A percentile compares a stretch with the other conserved stretches of the same genome.
Evolutionary conservation across 2,113 vertebrate species (phyloP).

Genomic region (Hymenochirus boettgeri): DNA sequence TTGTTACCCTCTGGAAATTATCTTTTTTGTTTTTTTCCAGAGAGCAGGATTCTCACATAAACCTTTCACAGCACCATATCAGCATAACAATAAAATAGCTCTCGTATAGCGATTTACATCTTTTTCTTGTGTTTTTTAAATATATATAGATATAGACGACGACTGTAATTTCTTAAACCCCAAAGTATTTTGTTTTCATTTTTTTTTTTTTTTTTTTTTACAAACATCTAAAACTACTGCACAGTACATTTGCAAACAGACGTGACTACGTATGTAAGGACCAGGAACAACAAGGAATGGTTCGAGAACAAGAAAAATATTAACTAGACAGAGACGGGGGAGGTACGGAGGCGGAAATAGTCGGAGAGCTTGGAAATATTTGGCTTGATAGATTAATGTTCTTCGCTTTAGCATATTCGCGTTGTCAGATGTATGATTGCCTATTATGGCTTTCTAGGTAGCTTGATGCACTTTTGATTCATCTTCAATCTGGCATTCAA

Average conservation of each 20-base stretch:
- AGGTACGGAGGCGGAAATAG: not conserved
- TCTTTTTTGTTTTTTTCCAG: conserved; percentile 35
- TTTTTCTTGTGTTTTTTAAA: conserved; percentile 54
- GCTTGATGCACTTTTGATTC: no score
- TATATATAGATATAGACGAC: conserved; percentile 49
- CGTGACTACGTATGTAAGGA: conserved; percentile 43
- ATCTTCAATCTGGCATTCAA: no score
- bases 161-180: conserved; percentile 50
- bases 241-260: conserved; percentile 63
- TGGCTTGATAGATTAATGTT: no score
- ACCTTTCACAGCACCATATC: conserved; percentile 59
- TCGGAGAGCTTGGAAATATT: no score
- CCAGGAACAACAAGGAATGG: conserved; percentile 42
- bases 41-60: conserved; percentile 54
- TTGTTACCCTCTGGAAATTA: conserved; percentile 17
- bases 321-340: conserved; percentile 9
- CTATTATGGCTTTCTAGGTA: no score
- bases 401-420: no score
- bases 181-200: not conserved
- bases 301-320: conserved; percentile 5
- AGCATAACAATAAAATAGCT: conserved; percentile 61
- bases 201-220: conserved; percentile 67
- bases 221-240: conserved; percentile 87
- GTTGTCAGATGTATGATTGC: no score
- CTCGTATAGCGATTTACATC: conserved; percentile 55